Conservation (phyloP, 1,140 invertebrate genomes). For the Pseudomyrmex pallidus region DNA sequence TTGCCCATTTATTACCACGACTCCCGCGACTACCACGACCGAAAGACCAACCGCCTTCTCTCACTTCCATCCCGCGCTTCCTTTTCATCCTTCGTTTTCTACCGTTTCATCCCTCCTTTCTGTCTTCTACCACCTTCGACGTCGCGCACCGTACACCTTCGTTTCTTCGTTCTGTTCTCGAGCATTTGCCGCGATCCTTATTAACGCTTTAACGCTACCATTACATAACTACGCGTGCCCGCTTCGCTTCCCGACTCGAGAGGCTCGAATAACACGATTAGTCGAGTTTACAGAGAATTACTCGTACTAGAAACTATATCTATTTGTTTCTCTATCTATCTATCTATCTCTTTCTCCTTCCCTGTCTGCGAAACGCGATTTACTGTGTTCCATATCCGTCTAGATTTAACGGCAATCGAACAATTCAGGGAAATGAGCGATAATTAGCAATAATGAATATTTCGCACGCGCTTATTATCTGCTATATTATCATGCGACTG, state of each 20-base stretch:
- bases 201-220: conserved; percentile 70
- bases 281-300: conserved; percentile 66
- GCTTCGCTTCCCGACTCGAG: conserved; percentile 45
- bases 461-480: not conserved
- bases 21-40: conserved; percentile 80
- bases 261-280: conserved; percentile 71
- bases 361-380: not conserved
- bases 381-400: conserved; percentile 46
- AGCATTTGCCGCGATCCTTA: conserved; percentile 66
- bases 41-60: conserved; percentile 75
- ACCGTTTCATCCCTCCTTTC: conserved; percentile 23
- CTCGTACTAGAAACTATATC: conserved; percentile 38
- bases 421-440: not conserved
- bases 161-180: conserved; percentile 50
- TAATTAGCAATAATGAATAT: conserved; percentile 17
- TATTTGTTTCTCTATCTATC: not conserved
- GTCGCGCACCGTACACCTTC: not conserved
- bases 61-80: conserved; percentile 30
- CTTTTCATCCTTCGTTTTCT: conserved; percentile 45
- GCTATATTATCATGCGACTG: not conserved
- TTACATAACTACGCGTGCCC: conserved; percentile 57
- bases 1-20: conserved; percentile 84
- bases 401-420: conserved; percentile 49
- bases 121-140: not conserved
- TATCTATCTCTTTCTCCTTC: conserved; percentile 24